A percentile compares a stretch with the other conserved stretches of the same genome.
These are phyloP conservation scores for Heloderma charlesbogerti DNA, from an alignment of 2,113 vertebrate genomes.

Conservation along the genomic window DNA sequence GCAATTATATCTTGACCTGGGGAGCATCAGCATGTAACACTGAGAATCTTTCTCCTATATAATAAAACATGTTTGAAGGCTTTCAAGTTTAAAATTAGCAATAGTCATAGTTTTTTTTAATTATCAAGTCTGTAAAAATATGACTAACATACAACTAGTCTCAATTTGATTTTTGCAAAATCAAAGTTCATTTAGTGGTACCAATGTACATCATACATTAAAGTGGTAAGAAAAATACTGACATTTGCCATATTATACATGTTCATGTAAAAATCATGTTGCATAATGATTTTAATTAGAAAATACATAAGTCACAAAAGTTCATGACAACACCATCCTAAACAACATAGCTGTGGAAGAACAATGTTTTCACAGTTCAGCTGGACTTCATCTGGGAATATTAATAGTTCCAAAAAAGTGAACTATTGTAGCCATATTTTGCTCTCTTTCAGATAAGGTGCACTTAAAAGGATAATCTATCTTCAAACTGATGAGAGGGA, in stretches of 20 bases:
- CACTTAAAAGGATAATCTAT: conserved; percentile 62
- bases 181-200: conserved; percentile 83
- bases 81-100: conserved; percentile 16
- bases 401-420: conserved; percentile 61
- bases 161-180: conserved; percentile 83
- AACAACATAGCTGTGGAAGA: conserved; percentile 75
- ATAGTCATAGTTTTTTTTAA: conserved; percentile 66
- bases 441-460: conserved; percentile 67
- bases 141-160: conserved; percentile 82
- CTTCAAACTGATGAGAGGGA: conserved; percentile 36
- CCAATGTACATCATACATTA: conserved; percentile 84
- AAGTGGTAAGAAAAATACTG: conserved; percentile 89
- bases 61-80: background rate
- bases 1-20: background rate
- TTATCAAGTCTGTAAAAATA: conserved; percentile 85
- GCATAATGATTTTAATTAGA: conserved; percentile 86
- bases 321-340: conserved; percentile 77
- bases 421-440: conserved; percentile 63
- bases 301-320: conserved; percentile 83
- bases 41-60: background rate
- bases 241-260: conserved; percentile 84
- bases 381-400: conserved; percentile 73
- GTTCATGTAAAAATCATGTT: conserved; percentile 86
- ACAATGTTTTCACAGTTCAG: conserved; percentile 80
- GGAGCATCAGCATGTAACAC: background rate